These are phyloP conservation scores for Acanthurus lineatus DNA, from an alignment of 2,797 vertebrate species.

Conservation along the genomic window DNA sequence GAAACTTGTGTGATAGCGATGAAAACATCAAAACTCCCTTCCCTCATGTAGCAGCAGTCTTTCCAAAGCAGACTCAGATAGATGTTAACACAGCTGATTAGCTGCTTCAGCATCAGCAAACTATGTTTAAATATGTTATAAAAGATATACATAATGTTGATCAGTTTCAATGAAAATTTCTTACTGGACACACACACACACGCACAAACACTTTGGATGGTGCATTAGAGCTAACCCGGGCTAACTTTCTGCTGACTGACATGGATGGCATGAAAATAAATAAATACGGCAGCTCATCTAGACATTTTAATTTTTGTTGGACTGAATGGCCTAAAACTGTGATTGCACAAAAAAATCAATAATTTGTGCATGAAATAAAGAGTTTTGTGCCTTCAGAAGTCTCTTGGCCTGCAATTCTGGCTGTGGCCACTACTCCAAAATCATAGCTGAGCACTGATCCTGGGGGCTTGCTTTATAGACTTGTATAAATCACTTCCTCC, in stretches of 20 bases:
- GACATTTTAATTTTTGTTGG: neutral
- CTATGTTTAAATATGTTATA: too few relatives aligned
- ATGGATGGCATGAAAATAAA: neutral
- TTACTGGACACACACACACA: neutral
- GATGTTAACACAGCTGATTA: too few relatives aligned
- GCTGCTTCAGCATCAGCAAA: too few relatives aligned
- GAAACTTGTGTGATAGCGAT: too few relatives aligned
- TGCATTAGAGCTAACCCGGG: neutral
- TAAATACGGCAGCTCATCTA: neutral
- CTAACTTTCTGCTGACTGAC: neutral
- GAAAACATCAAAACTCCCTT: too few relatives aligned
- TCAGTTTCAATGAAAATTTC: neutral
- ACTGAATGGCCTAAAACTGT: neutral
- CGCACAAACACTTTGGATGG: neutral
- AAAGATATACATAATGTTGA: too few relatives aligned
- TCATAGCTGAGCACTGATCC: constrained; percentile 62
- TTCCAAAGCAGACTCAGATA: too few relatives aligned
- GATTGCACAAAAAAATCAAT: neutral
- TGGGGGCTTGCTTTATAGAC: constrained; percentile 72
- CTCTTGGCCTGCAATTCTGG: constrained; percentile 38
- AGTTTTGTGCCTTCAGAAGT: constrained; percentile 21
- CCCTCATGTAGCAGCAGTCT: too few relatives aligned
- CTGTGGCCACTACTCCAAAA: constrained; percentile 51
- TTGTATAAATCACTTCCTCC: constrained; percentile 80
- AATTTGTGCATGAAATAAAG: constrained; percentile 1